Percentiles rank a stretch among this genome's conserved stretches.
Evolutionary conservation across 1,140 invertebrate genomes (phyloP).

Genomic region (Panagrolaimus sp.): DNA sequence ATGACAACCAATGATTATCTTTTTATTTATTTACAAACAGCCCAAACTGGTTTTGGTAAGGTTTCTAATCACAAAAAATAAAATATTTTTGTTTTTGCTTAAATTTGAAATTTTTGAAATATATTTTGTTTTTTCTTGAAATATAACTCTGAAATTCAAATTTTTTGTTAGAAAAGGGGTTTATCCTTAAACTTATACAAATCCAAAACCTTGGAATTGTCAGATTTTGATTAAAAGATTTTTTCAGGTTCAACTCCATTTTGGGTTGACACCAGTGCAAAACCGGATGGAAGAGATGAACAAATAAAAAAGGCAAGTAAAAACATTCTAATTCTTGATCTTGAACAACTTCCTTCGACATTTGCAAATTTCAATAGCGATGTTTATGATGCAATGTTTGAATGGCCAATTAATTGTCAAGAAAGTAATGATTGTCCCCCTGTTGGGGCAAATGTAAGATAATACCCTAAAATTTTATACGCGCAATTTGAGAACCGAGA

Average conservation of each 20-base stretch:
- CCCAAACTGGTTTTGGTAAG: conserved; percentile 18
- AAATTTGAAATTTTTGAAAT: too few relatives aligned
- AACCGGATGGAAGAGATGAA: conserved; percentile 8
- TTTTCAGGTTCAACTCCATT: conserved; percentile 19
- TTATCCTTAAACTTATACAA: too few relatives aligned
- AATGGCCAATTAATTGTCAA: conserved; percentile 1
- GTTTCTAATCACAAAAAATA: too few relatives aligned
- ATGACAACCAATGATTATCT: conserved; percentile 23
- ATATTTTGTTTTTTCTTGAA: too few relatives aligned
- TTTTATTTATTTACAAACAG: conserved; percentile 22
- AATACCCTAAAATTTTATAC: neutral
- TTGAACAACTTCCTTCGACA: neutral
- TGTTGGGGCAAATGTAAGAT: neutral
- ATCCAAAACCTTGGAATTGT: neutral
- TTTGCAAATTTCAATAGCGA: neutral
- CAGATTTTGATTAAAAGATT: neutral
- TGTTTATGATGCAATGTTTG: neutral
- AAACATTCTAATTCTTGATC: conserved; percentile 4
- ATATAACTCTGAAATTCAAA: too few relatives aligned
- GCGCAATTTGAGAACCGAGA: neutral
- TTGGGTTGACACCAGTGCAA: conserved; percentile 8
- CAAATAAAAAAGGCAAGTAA: conserved; percentile 16
- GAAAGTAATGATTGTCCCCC: neutral
- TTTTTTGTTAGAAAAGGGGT: too few relatives aligned
- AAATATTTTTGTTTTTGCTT: too few relatives aligned